phyloP scores from a whole-genome alignment of 2,797 vertebrate genomes.

The Synaphobranchus kaupii region DNA sequence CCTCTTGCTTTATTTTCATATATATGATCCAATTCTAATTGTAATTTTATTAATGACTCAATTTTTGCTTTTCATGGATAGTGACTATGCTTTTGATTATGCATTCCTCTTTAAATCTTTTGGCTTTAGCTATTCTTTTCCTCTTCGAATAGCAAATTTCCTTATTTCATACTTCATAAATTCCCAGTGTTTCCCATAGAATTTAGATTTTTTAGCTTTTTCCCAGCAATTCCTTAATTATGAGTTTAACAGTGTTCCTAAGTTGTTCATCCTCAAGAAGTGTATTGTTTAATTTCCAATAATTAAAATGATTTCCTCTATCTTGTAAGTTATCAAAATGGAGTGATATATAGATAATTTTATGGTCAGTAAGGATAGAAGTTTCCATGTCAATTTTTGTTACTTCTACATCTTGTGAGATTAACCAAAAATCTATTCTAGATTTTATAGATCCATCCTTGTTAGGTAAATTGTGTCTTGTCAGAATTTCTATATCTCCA shows the following conservation, averaged over 20 bases:
- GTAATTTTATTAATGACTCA: not conserved
- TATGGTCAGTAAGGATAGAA: not conserved
- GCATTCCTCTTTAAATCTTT: not conserved
- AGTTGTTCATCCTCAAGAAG: not conserved
- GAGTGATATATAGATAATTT: not conserved
- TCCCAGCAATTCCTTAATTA: not conserved
- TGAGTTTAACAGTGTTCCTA: not conserved
- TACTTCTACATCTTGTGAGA: not conserved
- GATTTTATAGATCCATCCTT: not conserved
- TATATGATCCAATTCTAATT: slow-evolving; percentile 3
- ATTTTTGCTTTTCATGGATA: not conserved
- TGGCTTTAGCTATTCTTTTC: not conserved
- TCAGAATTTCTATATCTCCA: not conserved
- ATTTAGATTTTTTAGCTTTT: not conserved
- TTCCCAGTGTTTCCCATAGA: not conserved
- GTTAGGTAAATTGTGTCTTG: not conserved
- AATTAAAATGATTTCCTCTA: not conserved
- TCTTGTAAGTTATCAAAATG: not conserved
- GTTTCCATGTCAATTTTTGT: not conserved
- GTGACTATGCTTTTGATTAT: not conserved
- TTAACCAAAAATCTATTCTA: not conserved
- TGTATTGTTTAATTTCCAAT: not conserved
- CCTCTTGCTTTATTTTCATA: not conserved
- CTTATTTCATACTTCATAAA: not conserved
- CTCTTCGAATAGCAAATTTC: not conserved